Conservation (phyloP, 2,113 vertebrate genomes). For the Progne subis region DNA sequence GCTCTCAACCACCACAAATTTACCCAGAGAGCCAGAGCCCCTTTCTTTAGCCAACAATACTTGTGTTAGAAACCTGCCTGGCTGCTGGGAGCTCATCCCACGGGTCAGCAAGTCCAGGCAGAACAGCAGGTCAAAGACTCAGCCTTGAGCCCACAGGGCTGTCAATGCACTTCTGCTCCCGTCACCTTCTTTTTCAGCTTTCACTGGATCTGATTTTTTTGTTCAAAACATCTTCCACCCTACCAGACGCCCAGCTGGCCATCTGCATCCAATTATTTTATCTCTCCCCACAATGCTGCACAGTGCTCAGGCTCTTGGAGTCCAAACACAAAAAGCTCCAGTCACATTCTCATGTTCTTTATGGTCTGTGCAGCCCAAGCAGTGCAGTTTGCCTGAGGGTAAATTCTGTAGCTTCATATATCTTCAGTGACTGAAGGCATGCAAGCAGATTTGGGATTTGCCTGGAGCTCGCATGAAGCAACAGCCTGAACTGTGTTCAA, state of each 20-base stretch:
- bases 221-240: background rate
- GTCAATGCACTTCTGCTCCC: background rate
- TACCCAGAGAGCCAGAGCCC: background rate
- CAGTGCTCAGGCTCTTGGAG: background rate
- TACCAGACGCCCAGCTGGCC: background rate
- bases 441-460: background rate
- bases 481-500: background rate
- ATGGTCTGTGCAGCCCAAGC: background rate
- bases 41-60: background rate
- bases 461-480: background rate
- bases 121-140: background rate
- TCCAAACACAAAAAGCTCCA: background rate
- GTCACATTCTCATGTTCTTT: constrained; percentile 41
- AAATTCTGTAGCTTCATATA: constrained; percentile 13
- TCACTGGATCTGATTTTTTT: background rate
- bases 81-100: background rate
- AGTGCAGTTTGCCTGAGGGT: background rate
- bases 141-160: background rate
- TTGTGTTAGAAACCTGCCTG: background rate
- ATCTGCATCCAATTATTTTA: constrained; percentile 49
- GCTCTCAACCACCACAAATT: background rate
- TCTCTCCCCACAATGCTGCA: background rate
- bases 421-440: constrained; percentile 13
- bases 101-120: background rate
- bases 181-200: background rate